Base-by-base conservation (phyloP, 2,113 vertebrate species). In the Empidonax alnorum region DNA sequence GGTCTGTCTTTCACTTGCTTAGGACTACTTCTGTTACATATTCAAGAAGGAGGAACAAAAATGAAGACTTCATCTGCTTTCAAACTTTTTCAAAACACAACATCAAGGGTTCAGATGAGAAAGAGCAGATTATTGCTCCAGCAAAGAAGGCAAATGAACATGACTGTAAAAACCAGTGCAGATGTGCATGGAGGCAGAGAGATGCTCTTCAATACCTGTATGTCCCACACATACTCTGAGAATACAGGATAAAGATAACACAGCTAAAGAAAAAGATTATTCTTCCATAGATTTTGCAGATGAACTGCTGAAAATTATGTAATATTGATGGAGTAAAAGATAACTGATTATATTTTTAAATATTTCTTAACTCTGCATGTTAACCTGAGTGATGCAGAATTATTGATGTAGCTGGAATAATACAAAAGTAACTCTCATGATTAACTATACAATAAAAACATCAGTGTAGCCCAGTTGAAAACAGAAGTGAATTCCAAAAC, bases 61-160 rank as follows among this genome's bases (percentile, higher is more conserved):
- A 2, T 0, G 0, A 3, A 16, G 42, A 24, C 9, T 66, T 66
- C 35, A 46, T 23, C 5, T 44, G 5, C 7, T 84, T 44, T 77
- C 82, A 84, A 33, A 47, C 1, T 61, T 65, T 27, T 42, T 28
- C 35, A 22, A 66, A 69, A 33, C 5, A 39, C 6, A 82, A 6
- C 23, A 66, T 8, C 11, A 37, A 52, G 13, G 7, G 4, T 21
- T 86, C 24, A 49, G 31, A 24, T 4, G 15, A 63, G 39, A 20
- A 87, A 46, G 4, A 72, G 10, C 10, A 79, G 20, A 17, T 37
- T 49, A 10, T 24, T 55, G 18, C 16, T 79, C 22, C 13, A 41
- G 12, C 3, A 63, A 35, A 76, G 5, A 67, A 44, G 14, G 16
- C 17, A 53, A 58, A 53, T 14, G 33, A 76, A 35, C 10, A 39